Percentiles rank a stretch among this genome's conserved stretches.
Conservation (phyloP, 2,113 vertebrate genomes). For the Megalops atlanticus region DNA sequence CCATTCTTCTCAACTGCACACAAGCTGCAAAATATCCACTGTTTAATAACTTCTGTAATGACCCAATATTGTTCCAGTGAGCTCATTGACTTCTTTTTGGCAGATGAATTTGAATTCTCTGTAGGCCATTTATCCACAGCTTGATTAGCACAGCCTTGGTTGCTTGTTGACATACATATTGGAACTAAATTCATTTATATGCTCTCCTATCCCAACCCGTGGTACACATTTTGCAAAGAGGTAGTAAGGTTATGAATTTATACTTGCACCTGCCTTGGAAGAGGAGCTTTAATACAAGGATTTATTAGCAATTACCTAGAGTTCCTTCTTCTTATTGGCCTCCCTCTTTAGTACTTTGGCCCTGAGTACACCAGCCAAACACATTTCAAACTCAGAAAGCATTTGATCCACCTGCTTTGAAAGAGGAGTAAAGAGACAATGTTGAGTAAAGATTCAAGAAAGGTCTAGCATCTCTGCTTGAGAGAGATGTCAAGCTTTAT, state of each 20-base stretch:
- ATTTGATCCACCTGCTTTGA: not conserved
- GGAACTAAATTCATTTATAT: not conserved
- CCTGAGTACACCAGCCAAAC: no score
- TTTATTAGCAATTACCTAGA: not conserved
- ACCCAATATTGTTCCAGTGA: no score
- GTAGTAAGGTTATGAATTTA: not conserved
- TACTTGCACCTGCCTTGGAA: not conserved
- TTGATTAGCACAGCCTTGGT: not conserved
- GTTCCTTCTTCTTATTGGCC: not conserved
- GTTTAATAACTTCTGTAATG: no score
- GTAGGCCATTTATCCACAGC: no score
- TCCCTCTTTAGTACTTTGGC: not conserved
- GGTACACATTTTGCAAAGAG: not conserved
- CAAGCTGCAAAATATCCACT: no score
- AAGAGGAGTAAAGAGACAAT: not conserved
- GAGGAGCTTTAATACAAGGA: not conserved
- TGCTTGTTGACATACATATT: not conserved
- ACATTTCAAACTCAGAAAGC: not conserved
- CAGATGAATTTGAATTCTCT: no score
- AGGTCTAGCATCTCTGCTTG: not conserved
- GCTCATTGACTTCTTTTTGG: no score
- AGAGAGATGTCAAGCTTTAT: constrained; percentile 1
- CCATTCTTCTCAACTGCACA: no score
- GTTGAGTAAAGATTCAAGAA: not conserved
- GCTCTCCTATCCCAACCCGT: no score